Conservation (phyloP, 2,113 vertebrate species). For the Carollia perspicillata region DNA sequence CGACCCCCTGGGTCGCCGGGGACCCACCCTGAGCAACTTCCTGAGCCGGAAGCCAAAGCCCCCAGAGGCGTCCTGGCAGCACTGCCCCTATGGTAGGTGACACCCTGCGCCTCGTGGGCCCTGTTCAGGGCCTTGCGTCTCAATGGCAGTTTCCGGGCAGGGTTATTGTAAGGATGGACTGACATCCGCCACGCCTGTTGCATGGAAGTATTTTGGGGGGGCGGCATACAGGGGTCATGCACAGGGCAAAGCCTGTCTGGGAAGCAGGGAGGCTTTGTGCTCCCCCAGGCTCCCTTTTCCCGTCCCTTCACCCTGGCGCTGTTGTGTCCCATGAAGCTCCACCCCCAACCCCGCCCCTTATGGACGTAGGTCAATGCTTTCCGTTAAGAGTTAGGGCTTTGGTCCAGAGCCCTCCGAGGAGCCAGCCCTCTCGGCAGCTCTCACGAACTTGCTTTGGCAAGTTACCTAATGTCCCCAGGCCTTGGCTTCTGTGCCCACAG, state of each 20-base stretch:
- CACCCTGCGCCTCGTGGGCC: fast-evolving
- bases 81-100: slow-evolving; percentile 90
- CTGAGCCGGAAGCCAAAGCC: slow-evolving; percentile 85
- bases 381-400: not conserved
- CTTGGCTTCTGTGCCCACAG: not conserved
- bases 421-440: not conserved
- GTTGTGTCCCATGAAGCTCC: not conserved
- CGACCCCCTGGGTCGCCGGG: slow-evolving; percentile 91
- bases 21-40: slow-evolving; percentile 90
- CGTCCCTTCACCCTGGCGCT: not conserved
- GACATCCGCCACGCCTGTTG: fast-evolving
- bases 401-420: not conserved
- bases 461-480: not conserved
- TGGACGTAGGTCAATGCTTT: not conserved
- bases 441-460: not conserved
- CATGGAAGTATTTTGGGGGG: fast-evolving
- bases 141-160: not conserved
- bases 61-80: slow-evolving; percentile 85
- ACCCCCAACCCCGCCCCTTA: fast-evolving
- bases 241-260: not conserved
- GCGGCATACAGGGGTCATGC: not conserved
- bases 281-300: not conserved
- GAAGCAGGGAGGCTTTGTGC: not conserved
- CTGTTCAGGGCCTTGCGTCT: not conserved
- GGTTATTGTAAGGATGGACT: not conserved